Base-by-base conservation (phyloP, 2,888 invertebrate species). In the Atethmia centrago region DNA sequence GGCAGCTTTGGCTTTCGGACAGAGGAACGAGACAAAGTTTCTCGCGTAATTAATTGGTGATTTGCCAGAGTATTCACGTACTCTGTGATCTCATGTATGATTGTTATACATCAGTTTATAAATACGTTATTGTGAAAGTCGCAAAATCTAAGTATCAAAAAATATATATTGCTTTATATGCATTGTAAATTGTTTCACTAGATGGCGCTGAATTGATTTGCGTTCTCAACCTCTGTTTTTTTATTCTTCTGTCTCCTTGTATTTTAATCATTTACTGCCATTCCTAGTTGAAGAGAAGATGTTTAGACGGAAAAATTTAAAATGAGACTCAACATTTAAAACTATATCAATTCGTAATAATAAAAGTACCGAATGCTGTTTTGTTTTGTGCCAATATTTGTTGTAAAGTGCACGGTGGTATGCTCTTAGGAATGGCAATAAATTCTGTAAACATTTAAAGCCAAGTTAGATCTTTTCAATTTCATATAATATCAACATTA, bases 51-150 rank as follows among this genome's bases (percentile, higher is more conserved):
- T 91, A 87, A 89, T 91, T 89, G 91, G 92, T 94, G 92, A 93
- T 93, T 93, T 88, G 94, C 94, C 94, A 94, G 95, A 93, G 93
- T 94, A 91, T 90, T 72, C 86, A 88, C 87, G 88, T 94, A 94
- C 95, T 93, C 96, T 96, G 96, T 96, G 96, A 96, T 96, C 96
- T 96, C 96, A 96, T 94, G 93, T 93, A 93, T 94, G 95, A 93
- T 93, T 94, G 95, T 94, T 93, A 91, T 87, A 89, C 90, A 90
- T 87, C 90, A 89, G 88, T 91, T 88, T 89, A 86, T 88, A 88
- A 90, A 89, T 88, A 90, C 88, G 88, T 90, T 91, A 88, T 86
- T 90, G 89, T 90, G 88, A 88, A 90, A 88, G 90, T 92, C 91
- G 92, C 92, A 92, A 92, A 91, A 85, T 83, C 59, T 75, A 77